These are phyloP conservation scores for Acrossocheilus fasciatus DNA, from an alignment of 2,797 vertebrate genomes.

Conservation along the genomic window DNA sequence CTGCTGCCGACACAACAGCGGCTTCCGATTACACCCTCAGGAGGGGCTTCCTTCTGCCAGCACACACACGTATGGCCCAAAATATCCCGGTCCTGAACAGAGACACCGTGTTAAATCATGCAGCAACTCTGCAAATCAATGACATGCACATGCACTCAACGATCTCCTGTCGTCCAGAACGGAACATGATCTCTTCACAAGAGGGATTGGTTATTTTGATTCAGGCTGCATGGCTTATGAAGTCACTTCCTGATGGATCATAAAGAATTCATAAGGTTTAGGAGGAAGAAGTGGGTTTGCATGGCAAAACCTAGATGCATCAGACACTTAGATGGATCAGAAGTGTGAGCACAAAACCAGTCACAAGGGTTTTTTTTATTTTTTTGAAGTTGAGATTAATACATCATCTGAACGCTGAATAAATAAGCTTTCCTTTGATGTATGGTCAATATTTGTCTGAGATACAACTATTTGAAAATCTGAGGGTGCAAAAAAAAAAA, in stretches of 20 bases:
- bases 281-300: not conserved
- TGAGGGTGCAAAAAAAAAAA: not conserved
- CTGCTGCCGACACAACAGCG: not conserved
- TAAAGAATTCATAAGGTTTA: not conserved
- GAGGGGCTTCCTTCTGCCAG: not conserved
- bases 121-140: not conserved
- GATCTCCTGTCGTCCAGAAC: not conserved
- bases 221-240: not conserved
- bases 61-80: not conserved
- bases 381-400: too few relatives aligned
- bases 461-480: not conserved
- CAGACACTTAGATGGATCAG: not conserved
- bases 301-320: too few relatives aligned
- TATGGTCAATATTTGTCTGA: not conserved
- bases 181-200: not conserved
- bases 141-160: not conserved
- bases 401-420: not conserved
- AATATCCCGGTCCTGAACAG: not conserved
- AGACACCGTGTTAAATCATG: not conserved
- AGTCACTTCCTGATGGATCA: not conserved
- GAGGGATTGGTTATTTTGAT: not conserved
- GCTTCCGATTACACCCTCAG: slow-evolving; percentile 36
- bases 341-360: not conserved
- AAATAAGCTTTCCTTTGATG: not conserved
- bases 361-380: too few relatives aligned